Evolutionary conservation across 2,888 invertebrate genomes (phyloP).

Genomic region (Phymatocera aterrima): DNA sequence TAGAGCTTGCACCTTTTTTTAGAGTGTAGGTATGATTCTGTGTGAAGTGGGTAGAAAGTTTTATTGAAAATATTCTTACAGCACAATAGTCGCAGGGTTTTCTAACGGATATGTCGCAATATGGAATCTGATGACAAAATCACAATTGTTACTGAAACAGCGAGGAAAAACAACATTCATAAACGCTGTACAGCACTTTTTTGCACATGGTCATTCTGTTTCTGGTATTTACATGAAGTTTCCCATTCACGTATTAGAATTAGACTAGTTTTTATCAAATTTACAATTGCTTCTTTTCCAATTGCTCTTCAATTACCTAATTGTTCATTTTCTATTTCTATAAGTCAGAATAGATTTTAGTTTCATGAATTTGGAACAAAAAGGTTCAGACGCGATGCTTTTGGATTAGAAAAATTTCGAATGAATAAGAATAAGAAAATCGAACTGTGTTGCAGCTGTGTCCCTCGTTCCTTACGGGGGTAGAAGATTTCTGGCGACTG

Average conservation of each 20-base stretch:
- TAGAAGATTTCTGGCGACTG: slow-evolving; percentile 81
- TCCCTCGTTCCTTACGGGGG: slow-evolving; percentile 76
- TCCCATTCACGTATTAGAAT: no score
- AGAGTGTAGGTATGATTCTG: no score
- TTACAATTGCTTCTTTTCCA: no score
- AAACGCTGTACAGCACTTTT: slow-evolving; percentile 79
- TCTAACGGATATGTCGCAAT: slow-evolving; percentile 81
- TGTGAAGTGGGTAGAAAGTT: no score
- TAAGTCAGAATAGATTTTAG: no score
- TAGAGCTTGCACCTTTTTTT: no score
- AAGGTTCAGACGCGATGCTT: no score
- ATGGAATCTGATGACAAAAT: slow-evolving; percentile 79
- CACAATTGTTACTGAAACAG: slow-evolving; percentile 75
- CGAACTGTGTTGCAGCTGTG: slow-evolving; percentile 66
- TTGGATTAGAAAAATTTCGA: no score
- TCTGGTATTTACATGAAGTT: slow-evolving; percentile 75
- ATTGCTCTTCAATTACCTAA: no score
- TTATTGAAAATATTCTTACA: slow-evolving; percentile 49
- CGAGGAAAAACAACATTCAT: slow-evolving; percentile 74
- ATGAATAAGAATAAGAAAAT: background rate
- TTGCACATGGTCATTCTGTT: slow-evolving; percentile 78
- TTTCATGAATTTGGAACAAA: no score
- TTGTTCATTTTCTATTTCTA: no score
- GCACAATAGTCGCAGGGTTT: slow-evolving; percentile 81
- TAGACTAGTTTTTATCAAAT: no score